These are phyloP conservation scores for Linyphia triangularis DNA, from an alignment of 2,888 invertebrate species.

Conservation along the genomic window DNA sequence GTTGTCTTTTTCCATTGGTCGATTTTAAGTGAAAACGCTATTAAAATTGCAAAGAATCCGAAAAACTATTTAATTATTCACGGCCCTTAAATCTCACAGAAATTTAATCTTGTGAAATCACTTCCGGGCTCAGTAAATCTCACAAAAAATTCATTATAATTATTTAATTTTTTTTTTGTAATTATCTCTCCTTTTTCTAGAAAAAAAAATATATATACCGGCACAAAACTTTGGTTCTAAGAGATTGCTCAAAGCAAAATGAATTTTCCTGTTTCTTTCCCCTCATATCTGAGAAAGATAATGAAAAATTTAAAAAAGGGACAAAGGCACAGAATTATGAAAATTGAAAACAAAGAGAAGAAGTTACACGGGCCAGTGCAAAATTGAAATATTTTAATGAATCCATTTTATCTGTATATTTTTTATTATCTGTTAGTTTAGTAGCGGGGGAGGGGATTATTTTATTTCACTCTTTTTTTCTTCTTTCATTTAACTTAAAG, in stretches of 20 bases:
- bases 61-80: conserved; percentile 11
- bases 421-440: neutral
- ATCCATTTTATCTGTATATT: conserved; percentile 9
- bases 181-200: conserved; percentile 39
- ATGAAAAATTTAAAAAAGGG: conserved; percentile 36
- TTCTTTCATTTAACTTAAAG: neutral
- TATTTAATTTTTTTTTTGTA: conserved; percentile 38
- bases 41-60: neutral
- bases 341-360: conserved; percentile 35
- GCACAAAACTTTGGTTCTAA: neutral
- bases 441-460: neutral
- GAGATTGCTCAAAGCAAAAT: conserved; percentile 27
- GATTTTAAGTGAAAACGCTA: neutral
- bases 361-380: neutral
- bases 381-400: conserved; percentile 47
- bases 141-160: conserved; percentile 25
- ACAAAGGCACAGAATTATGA: conserved; percentile 16
- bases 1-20: neutral
- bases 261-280: conserved; percentile 16
- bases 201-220: conserved; percentile 35
- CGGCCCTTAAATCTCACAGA: neutral
- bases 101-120: conserved; percentile 33
- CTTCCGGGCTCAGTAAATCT: neutral
- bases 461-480: neutral
- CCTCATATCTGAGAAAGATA: conserved; percentile 6